Conservation (phyloP, 2,113 vertebrate genomes). For the Catagonus wagneri region DNA sequence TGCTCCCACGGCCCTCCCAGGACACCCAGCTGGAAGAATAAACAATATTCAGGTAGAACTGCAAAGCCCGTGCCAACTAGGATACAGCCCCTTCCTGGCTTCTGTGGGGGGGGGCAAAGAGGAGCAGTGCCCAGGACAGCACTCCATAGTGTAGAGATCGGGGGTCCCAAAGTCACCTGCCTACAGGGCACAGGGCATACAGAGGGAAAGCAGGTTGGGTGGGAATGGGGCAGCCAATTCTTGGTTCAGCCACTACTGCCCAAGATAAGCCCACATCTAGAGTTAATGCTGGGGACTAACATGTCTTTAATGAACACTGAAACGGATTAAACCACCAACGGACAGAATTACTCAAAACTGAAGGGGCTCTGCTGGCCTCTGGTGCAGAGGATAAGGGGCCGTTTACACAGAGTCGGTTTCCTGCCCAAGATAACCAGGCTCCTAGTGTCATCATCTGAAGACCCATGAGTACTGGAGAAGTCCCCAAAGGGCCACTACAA, state of each 20-base stretch:
- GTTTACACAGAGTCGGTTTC: background rate
- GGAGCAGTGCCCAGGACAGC: background rate
- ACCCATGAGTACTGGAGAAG: background rate
- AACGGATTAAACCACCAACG: background rate
- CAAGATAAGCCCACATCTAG: background rate
- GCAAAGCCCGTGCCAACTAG: background rate
- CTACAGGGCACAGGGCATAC: fast-evolving
- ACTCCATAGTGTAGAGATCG: too few species aligned
- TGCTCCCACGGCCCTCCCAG: background rate
- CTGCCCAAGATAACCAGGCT: background rate
- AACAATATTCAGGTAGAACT: fast-evolving
- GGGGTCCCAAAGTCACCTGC: background rate
- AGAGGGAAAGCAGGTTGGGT: background rate
- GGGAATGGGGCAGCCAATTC: background rate
- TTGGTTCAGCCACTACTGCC: background rate
- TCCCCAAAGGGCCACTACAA: background rate
- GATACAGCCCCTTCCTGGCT: background rate
- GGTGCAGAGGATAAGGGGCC: background rate
- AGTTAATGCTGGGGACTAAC: fast-evolving
- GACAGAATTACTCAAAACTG: background rate
- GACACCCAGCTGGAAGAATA: background rate
- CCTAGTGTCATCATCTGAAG: background rate
- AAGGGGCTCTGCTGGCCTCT: background rate
- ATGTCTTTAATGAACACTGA: background rate
- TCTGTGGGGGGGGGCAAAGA: fast-evolving